A percentile compares a stretch with the other conserved stretches of the same genome.
Evolutionary conservation across 1,140 invertebrate species (phyloP).

Genomic region (Eriosoma lanigerum): DNA sequence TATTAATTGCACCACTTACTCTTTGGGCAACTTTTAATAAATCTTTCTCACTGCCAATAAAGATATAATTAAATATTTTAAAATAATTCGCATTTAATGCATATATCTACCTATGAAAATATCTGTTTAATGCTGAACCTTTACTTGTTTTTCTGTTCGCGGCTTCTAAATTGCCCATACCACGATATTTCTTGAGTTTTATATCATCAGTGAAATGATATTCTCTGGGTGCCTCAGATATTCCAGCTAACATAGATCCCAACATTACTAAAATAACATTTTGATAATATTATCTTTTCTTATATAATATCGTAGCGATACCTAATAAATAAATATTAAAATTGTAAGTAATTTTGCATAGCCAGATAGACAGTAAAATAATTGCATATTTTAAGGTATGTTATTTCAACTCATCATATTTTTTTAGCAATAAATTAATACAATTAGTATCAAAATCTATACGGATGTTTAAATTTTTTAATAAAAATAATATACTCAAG

Average conservation of each 20-base stretch:
- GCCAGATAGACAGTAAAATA: too few relatives aligned
- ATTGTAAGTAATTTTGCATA: too few relatives aligned
- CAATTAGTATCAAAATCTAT: too few relatives aligned
- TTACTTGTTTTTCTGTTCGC: constrained; percentile 91
- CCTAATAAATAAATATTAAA: too few relatives aligned
- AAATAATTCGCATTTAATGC: too few relatives aligned
- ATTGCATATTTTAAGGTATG: too few relatives aligned
- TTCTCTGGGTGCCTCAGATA: constrained; percentile 96
- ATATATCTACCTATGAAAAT: constrained; percentile 54
- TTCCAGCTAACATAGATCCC: constrained; percentile 96
- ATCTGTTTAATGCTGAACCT: constrained; percentile 78
- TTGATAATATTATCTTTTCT: too few relatives aligned
- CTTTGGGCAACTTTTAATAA: constrained; percentile 98
- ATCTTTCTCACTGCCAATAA: constrained; percentile 76
- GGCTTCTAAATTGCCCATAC: constrained; percentile 98
- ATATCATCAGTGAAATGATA: constrained; percentile 99
- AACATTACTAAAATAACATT: constrained; percentile 85
- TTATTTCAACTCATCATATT: too few relatives aligned
- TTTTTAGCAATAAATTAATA: not conserved
- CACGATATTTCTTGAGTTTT: constrained; percentile 95
- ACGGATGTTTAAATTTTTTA: too few relatives aligned
- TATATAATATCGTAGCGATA: too few relatives aligned
- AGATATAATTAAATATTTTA: not conserved
- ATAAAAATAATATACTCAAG: too few relatives aligned
- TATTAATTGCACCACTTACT: constrained; percentile 95